A percentile compares a stretch with the other conserved stretches of the same genome.
These are phyloP conservation scores for Thamnophis sirtalis DNA, from an alignment of 2,113 vertebrate genomes.

Conservation along the genomic window DNA sequence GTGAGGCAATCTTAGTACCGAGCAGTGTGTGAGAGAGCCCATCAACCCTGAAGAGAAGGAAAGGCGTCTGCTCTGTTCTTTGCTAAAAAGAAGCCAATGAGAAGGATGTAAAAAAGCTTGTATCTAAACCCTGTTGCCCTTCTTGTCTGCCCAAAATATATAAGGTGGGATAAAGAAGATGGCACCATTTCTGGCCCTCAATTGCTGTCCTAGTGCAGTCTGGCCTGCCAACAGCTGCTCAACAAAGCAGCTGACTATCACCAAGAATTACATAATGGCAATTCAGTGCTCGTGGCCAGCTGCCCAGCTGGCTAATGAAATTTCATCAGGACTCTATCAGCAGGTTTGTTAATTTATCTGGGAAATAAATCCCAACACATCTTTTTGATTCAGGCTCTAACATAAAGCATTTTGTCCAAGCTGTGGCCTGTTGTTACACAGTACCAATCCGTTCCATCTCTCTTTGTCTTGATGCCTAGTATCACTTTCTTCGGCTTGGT, in stretches of 20 bases:
- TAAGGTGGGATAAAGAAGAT: background rate
- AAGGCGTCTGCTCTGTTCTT: constrained; percentile 44
- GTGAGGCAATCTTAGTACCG: constrained; percentile 52
- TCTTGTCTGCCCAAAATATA: background rate
- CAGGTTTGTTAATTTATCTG: constrained; percentile 52
- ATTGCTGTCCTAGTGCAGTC: constrained; percentile 45
- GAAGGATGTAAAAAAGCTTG: background rate
- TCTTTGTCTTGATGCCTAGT: background rate
- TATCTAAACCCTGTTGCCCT: constrained; percentile 19
- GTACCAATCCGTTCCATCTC: constrained; percentile 15
- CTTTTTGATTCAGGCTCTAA: constrained; percentile 26
- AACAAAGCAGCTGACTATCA: constrained; percentile 14
- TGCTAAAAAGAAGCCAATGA: background rate
- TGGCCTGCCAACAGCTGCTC: constrained; percentile 49
- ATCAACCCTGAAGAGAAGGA: constrained; percentile 37
- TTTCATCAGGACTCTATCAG: constrained; percentile 51
- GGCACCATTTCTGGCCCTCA: constrained; percentile 40
- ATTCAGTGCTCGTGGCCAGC: constrained; percentile 51
- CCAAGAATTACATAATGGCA: constrained; percentile 49
- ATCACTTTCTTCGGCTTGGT: background rate
- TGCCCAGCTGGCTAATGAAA: constrained; percentile 35
- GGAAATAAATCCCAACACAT: constrained; percentile 17
- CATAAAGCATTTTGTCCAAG: constrained; percentile 36
- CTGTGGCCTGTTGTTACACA: background rate
- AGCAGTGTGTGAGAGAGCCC: background rate